These are phyloP conservation scores for Trichopria drosophilae DNA, from an alignment of 2,888 invertebrate species.

Conservation along the genomic window DNA sequence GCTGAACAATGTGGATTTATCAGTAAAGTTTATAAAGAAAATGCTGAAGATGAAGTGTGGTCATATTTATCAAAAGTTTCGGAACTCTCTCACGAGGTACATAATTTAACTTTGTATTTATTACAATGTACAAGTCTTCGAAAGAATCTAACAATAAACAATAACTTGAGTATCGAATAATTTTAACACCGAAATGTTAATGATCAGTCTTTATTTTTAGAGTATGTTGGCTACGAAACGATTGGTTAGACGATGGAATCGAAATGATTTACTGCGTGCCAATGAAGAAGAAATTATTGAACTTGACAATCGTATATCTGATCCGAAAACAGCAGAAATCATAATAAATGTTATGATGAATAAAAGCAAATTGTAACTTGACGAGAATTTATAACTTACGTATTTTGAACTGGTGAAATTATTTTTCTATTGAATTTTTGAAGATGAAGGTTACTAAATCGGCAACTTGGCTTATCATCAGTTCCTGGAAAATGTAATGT, in stretches of 20 bases:
- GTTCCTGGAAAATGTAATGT: constrained; percentile 45
- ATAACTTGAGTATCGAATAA: too few relatives aligned
- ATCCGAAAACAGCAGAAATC: constrained; percentile 68
- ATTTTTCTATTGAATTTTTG: constrained; percentile 42
- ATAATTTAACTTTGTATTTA: not conserved
- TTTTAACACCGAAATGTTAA: too few relatives aligned
- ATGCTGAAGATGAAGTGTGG: constrained; percentile 62
- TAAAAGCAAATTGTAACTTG: constrained; percentile 41
- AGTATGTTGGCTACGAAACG: constrained; percentile 73
- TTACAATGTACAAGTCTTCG: too few relatives aligned
- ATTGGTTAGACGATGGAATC: constrained; percentile 66
- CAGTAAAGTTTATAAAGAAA: constrained; percentile 73
- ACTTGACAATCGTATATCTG: constrained; percentile 67
- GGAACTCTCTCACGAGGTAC: constrained; percentile 42
- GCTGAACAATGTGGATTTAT: constrained; percentile 79
- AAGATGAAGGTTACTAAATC: constrained; percentile 53
- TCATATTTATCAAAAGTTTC: constrained; percentile 36
- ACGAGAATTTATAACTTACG: not conserved
- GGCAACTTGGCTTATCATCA: constrained; percentile 45
- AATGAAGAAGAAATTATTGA: constrained; percentile 71
- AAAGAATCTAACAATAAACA: too few relatives aligned
- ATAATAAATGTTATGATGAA: constrained; percentile 61
- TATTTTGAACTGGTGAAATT: not conserved
- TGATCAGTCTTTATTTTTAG: constrained; percentile 56
- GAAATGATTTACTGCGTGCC: constrained; percentile 66